These are phyloP conservation scores for Tinea semifulvella DNA, from an alignment of 2,888 invertebrate species.

Conservation along the genomic window DNA sequence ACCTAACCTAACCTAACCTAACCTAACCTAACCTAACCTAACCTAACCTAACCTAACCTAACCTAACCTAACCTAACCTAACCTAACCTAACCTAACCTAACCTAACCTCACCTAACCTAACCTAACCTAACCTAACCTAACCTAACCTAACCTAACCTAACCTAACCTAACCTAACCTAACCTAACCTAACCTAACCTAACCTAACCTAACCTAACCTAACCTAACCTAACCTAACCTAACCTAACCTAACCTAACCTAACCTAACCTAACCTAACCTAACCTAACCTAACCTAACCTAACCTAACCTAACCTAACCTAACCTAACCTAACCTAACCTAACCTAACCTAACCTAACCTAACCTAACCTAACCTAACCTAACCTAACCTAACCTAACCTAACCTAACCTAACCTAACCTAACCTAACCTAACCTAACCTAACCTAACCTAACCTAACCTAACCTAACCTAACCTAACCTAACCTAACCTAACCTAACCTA, in stretches of 20 bases:
- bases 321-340: conserved; percentile 17
- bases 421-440: conserved; percentile 15
- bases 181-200: conserved; percentile 20
- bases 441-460: conserved; percentile 16
- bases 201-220: conserved; percentile 20
- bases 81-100: conserved; percentile 22
- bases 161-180: conserved; percentile 19
- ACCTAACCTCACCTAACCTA: conserved; percentile 17
- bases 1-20: conserved; percentile 15
- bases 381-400: conserved; percentile 14
- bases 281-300: conserved; percentile 21
- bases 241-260: conserved; percentile 20
- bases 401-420: conserved; percentile 16
- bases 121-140: conserved; percentile 17
- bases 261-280: conserved; percentile 21
- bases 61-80: conserved; percentile 22
- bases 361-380: conserved; percentile 17
- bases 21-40: conserved; percentile 20
- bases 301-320: conserved; percentile 20
- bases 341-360: conserved; percentile 17
- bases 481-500: conserved; percentile 21
- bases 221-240: conserved; percentile 19
- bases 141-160: conserved; percentile 18
- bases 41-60: conserved; percentile 19
- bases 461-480: conserved; percentile 17